Conservation (phyloP, 1,140 invertebrate species). For the Reticulitermes speratus region DNA sequence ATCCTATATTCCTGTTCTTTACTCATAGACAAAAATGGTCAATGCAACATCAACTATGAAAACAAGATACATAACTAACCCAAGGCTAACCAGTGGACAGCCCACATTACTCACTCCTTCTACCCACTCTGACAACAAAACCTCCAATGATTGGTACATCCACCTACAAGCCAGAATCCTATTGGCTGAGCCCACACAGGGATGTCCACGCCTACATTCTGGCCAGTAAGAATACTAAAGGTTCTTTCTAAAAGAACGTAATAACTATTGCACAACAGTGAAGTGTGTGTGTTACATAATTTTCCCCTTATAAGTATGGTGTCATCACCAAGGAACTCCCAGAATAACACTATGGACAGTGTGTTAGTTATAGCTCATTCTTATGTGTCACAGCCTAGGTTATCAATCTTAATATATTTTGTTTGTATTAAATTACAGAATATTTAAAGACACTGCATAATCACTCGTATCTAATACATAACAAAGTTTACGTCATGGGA, state of each 20-base stretch:
- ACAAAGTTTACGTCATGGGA: no score
- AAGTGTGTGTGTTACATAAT: not conserved
- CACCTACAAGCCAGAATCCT: not conserved
- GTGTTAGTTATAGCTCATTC: not conserved
- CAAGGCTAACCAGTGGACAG: slow-evolving; percentile 3
- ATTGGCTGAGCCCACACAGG: slow-evolving; percentile 11
- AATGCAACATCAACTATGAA: slow-evolving; percentile 12
- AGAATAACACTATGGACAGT: not conserved
- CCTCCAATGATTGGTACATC: not conserved
- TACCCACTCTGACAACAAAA: not conserved
- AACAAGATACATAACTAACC: slow-evolving; percentile 9
- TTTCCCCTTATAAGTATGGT: not conserved
- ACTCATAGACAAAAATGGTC: slow-evolving; percentile 2
- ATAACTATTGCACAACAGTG: not conserved
- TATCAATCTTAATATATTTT: not conserved
- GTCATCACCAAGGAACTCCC: not conserved
- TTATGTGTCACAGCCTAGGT: not conserved
- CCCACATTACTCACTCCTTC: not conserved
- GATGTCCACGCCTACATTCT: not conserved
- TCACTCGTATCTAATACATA: no score
- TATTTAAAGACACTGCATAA: no score
- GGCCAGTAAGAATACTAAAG: not conserved
- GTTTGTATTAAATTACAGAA: not conserved
- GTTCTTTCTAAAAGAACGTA: not conserved
- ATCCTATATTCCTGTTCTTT: not conserved